These are phyloP conservation scores for Geotria australis DNA, from an alignment of 2,797 vertebrate genomes.

Conservation along the genomic window DNA sequence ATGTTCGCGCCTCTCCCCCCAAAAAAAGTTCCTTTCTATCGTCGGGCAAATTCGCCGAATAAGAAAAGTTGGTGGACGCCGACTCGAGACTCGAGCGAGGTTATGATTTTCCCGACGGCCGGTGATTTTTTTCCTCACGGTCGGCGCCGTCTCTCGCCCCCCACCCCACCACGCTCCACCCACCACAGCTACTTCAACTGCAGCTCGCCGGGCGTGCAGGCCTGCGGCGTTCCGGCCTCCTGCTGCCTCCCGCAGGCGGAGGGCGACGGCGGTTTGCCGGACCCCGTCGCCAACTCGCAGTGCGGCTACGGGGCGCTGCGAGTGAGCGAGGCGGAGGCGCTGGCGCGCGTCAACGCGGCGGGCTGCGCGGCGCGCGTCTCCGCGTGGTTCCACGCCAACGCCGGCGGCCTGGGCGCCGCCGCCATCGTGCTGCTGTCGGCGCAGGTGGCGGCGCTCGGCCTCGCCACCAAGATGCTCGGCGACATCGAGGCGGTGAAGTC, in stretches of 20 bases:
- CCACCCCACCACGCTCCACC: not conserved
- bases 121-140: too few relatives aligned
- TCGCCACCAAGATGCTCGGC: constrained; percentile 14
- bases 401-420: constrained; percentile 5
- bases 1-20: too few relatives aligned
- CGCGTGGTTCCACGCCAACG: constrained; percentile 20
- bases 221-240: constrained; percentile 46
- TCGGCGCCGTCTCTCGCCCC: not conserved
- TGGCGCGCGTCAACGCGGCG: constrained; percentile 16
- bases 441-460: constrained; percentile 19
- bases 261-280: constrained; percentile 11
- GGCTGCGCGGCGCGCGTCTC: constrained; percentile 32
- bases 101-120: too few relatives aligned
- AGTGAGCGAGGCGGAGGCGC: constrained; percentile 16
- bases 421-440: constrained; percentile 7
- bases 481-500: constrained; percentile 11
- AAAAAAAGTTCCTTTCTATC: too few relatives aligned
- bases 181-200: constrained; percentile 55
- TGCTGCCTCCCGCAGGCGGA: constrained; percentile 39
- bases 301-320: constrained; percentile 24
- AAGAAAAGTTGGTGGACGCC: too few relatives aligned
- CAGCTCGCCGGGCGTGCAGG: constrained; percentile 29
- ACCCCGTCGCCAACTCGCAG: constrained; percentile 22
- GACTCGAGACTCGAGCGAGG: too few relatives aligned
- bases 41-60: too few relatives aligned